Evolutionary conservation across 2,113 vertebrate genomes (phyloP).

Genomic region (Myotis brandtii): DNA sequence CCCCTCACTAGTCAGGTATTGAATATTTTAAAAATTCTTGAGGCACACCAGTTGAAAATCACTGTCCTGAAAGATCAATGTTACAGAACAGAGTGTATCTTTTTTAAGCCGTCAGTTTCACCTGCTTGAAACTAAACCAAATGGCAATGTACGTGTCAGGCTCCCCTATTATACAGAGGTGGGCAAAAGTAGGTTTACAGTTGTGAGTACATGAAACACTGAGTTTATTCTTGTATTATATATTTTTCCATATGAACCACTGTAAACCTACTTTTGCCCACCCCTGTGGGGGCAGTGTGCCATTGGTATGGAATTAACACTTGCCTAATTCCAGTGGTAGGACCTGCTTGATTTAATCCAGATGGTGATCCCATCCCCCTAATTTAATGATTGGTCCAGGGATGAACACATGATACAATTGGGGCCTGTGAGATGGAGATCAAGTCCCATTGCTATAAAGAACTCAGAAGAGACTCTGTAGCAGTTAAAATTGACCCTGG

Average conservation of each 20-base stretch:
- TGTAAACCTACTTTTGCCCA: too few species aligned
- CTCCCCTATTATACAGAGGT: neutral
- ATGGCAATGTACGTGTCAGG: neutral
- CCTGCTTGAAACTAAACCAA: slow-evolving; percentile 32
- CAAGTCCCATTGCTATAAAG: neutral
- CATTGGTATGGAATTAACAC: neutral
- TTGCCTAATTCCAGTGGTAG: neutral
- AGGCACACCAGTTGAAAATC: neutral
- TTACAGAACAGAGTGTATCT: neutral
- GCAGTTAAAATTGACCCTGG: neutral
- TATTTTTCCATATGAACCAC: too few species aligned
- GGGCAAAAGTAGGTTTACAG: too few species aligned
- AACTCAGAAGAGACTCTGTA: neutral
- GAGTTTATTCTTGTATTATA: too few species aligned
- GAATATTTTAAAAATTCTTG: neutral
- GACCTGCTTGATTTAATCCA: neutral
- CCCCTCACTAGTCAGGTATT: neutral
- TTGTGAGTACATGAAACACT: too few species aligned
- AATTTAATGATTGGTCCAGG: neutral
- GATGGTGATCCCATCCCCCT: neutral
- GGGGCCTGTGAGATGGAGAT: neutral
- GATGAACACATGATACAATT: neutral
- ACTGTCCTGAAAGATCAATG: neutral
- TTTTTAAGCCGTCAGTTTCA: neutral
- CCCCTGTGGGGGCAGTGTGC: neutral